These are phyloP conservation scores for Platycheirus rosarum DNA, from an alignment of 2,888 invertebrate species.

Conservation along the genomic window DNA sequence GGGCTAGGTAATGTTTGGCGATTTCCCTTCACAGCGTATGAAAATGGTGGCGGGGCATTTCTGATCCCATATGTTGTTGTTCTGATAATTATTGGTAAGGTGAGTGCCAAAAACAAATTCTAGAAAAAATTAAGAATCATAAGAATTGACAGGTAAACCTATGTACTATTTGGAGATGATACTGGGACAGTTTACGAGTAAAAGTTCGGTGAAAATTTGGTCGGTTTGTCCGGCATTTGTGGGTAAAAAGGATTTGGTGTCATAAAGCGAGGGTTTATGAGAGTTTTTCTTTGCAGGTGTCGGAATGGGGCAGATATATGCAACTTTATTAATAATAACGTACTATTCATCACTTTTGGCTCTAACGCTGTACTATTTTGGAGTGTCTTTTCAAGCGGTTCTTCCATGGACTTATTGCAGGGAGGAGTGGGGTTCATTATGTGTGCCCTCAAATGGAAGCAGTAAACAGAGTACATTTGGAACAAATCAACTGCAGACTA, in stretches of 20 bases:
- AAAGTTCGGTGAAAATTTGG: constrained; percentile 90
- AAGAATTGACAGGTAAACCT: constrained; percentile 85
- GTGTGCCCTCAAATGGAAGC: constrained; percentile 77
- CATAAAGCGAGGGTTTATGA: not conserved
- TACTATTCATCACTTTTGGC: constrained; percentile 91
- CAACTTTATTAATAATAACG: constrained; percentile 86
- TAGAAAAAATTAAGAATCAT: not conserved
- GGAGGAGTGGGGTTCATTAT: constrained; percentile 78
- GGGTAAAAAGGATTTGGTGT: constrained; percentile 84
- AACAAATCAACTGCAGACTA: constrained; percentile 81
- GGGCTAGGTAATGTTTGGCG: constrained; percentile 90
- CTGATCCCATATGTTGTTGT: constrained; percentile 89
- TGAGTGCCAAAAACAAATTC: not conserved
- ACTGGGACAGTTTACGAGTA: constrained; percentile 92
- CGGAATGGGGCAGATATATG: constrained; percentile 87
- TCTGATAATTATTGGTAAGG: constrained; percentile 84
- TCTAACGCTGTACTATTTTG: constrained; percentile 88
- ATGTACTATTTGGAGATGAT: constrained; percentile 93
- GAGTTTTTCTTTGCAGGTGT: constrained; percentile 83
- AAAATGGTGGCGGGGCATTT: constrained; percentile 90
- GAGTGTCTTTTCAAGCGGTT: constrained; percentile 87
- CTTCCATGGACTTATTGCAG: constrained; percentile 89
- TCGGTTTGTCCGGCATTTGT: constrained; percentile 87
- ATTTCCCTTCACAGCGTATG: constrained; percentile 86
- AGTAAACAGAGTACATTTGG: constrained; percentile 8